Evolutionary conservation across 2,797 vertebrate genomes (phyloP).

Genomic region (Carapus acus): DNA sequence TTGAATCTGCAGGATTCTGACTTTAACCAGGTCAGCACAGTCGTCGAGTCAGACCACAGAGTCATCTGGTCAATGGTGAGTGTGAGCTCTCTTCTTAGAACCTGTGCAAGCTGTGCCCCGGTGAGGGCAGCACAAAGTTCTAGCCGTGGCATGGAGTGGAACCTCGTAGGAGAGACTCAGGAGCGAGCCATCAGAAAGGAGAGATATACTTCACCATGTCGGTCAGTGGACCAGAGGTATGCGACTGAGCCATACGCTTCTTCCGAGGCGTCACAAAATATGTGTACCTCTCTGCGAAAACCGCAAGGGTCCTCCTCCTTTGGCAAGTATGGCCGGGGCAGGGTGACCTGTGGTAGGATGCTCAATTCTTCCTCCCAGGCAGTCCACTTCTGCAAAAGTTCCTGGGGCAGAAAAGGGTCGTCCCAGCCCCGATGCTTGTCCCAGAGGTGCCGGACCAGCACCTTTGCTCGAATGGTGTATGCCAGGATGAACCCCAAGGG

Average conservation of each 20-base stretch:
- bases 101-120: conserved; percentile 3
- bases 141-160: not conserved
- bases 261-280: conserved; percentile 3
- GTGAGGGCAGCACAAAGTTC: conserved; percentile 6
- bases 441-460: not conserved
- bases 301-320: not conserved
- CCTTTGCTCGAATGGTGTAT: not conserved
- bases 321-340: not conserved
- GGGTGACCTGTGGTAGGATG: not conserved
- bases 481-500: no score
- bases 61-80: not conserved
- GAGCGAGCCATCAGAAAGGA: conserved; percentile 1
- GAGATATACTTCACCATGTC: no score
- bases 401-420: conserved; percentile 13
- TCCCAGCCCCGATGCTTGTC: conserved; percentile 10
- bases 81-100: not conserved
- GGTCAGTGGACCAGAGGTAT: no score
- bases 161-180: not conserved
- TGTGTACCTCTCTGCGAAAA: not conserved
- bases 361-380: conserved; percentile 12
- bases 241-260: not conserved
- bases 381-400: conserved; percentile 1
- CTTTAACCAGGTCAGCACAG: conserved; percentile 4
- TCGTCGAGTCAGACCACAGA: conserved; percentile 4
- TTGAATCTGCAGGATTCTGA: conserved; percentile 8